Evolutionary conservation across 2,888 invertebrate species (phyloP), one percentile per base, ranked within the genome.

Genomic region (Leptinotarsa rubiginosa): DNA sequence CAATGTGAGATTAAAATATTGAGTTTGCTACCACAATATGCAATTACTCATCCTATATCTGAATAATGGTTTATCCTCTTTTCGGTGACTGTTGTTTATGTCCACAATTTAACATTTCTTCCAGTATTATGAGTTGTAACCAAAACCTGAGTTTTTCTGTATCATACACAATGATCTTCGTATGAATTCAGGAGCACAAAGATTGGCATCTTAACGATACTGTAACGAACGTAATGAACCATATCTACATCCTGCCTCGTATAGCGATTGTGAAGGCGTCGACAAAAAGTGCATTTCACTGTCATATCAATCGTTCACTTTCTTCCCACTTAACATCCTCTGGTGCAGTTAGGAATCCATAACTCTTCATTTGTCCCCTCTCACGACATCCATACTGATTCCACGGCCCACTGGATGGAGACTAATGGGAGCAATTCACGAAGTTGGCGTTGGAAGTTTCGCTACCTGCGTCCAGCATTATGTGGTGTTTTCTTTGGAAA

Each of bases 361-460:
- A 87, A 86, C 83, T 87, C 87, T 87, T 87, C 86, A 87, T 87
- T 87, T 87, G 84, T 84, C 81, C 81, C 81, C 79, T 77, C 77
- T 76, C 77, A 76, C 75, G 77, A 75, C 82, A 82, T 83, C 81
- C 83, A 83, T 84, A 84, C 83, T 84, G 84, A 83, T 83, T 83
- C 78, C 80, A 78, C 78, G 81, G 81, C 71, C 80, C 79, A 78
- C 81, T 81, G 85, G 86, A 86, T 86, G 85, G 87, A 87, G 86
- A 87, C 85, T 87, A 87, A 87, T 87, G 86, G 83, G 81, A 79
- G 85, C 87, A 85, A 87, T 87, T 86, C 86, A 79, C 79, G 78
- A 81, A 85, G 83, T 83, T 85, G 86, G 84, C 85, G 80, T 81
- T 77, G 80, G 78, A 75, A 73, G 73, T 75, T 75, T 75, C 75